Evolutionary conservation across 2,888 invertebrate species (phyloP), one percentile per base, ranked within the genome.

Genomic region (Dusona sp.): DNA sequence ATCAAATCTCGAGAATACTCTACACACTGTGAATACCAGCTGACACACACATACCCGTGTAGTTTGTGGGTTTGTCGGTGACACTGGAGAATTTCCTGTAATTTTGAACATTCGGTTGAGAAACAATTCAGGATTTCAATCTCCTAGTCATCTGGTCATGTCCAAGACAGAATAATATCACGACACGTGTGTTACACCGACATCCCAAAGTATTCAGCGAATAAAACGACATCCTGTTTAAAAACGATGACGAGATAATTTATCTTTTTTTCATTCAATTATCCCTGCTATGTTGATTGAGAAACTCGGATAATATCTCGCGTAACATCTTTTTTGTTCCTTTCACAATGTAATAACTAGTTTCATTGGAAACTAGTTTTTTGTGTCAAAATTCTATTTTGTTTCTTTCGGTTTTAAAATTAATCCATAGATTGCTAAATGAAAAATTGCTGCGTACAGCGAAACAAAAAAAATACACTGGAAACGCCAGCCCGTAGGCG

Each of bases 71-170:
- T n/a, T n/a, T n/a, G n/a, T n/a, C n/a, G n/a, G n/a, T n/a, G 33
- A 51, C 33, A 29, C 61, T 45, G 11, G 11, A 67, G 85, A 83
- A 88, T 87, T 90, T 89, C 88, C 90, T 87, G 89, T 75, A 89
- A 90, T 89, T 90, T 90, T 65, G 67, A 88, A 85, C 83, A 85
- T 88, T 87, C 57, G 84, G 74, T 83, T 67, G 64, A 84, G 73
- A 72, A 22, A 54, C 48, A 61, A 73, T 19, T 74, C 51, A 7
- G 51, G 13, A 61, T 33, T 75, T 54, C 25, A 75, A 79, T 78
- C 83, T 82, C 67, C 19, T 73, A 75, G 29, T 80, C 84, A 79
- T 79, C 83, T 73, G 22, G 67, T 79, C 82, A 79, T 79, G 79
- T 86, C 85, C 73, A 48, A 74, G 73, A 79, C 61, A 79, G 13